Percentiles rank a stretch among this genome's conserved stretches.
Conservation (phyloP, 1,140 invertebrate species). For the Proales similis region DNA sequence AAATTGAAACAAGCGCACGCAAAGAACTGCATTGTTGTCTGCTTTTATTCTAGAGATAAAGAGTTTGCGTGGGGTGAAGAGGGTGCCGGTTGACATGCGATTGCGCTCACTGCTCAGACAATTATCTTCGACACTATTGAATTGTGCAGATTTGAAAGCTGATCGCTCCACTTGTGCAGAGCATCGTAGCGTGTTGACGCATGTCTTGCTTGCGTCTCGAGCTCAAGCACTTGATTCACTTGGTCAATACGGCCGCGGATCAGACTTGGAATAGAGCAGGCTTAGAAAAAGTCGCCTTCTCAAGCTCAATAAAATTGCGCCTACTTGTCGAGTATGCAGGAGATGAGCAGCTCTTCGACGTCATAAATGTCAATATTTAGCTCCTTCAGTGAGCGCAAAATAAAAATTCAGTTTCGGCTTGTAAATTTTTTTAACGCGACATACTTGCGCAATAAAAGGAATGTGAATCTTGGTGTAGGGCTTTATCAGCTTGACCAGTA, state of each 20-base stretch:
- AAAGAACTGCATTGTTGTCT: too few relatives aligned
- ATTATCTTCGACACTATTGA: constrained; percentile 66
- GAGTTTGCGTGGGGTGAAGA: too few relatives aligned
- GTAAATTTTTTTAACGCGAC: constrained; percentile 15
- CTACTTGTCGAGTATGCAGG: constrained; percentile 85
- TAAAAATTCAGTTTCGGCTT: background rate
- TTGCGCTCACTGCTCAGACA: too few relatives aligned
- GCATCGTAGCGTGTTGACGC: constrained; percentile 74
- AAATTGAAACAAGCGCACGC: too few relatives aligned
- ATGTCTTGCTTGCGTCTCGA: constrained; percentile 64
- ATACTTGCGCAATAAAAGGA: constrained; percentile 82
- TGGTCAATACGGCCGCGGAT: constrained; percentile 93
- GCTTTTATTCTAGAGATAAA: too few relatives aligned
- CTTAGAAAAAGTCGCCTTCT: background rate
- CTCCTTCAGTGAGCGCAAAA: constrained; percentile 57
- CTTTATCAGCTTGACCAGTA: constrained; percentile 91
- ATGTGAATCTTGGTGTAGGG: constrained; percentile 97
- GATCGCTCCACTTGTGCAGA: constrained; percentile 89
- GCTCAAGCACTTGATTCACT: constrained; percentile 83
- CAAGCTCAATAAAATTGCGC: background rate
- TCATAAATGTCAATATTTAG: constrained; percentile 90
- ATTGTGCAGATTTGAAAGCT: constrained; percentile 75
- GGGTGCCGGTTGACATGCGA: too few relatives aligned
- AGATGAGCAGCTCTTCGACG: constrained; percentile 93
- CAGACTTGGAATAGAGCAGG: constrained; percentile 61